Evolutionary conservation across 2,888 invertebrate genomes (phyloP).

Genomic region (Drosophila histrio): DNA sequence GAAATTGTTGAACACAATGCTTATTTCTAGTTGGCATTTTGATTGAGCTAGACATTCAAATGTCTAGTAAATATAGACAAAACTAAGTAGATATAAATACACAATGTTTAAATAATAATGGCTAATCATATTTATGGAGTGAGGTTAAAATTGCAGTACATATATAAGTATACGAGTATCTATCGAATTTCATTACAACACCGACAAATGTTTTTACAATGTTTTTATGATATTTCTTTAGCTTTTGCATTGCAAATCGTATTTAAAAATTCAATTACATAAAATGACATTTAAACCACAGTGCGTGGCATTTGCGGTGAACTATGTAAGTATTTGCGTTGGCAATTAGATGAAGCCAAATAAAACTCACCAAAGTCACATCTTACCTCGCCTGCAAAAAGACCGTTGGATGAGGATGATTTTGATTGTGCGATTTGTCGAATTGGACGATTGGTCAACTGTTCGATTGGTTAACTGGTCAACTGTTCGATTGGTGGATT

Average conservation of each 20-base stretch:
- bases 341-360: constrained; percentile 14
- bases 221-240: too few species aligned
- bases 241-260: too few species aligned
- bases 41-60: background rate
- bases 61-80: background rate
- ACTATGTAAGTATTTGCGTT: constrained; percentile 2
- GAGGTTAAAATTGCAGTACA: too few species aligned
- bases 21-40: too few species aligned
- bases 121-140: too few species aligned
- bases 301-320: constrained; percentile 1
- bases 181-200: too few species aligned
- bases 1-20: background rate
- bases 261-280: background rate
- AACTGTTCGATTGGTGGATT: background rate
- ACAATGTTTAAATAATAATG: background rate
- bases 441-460: constrained; percentile 4
- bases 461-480: constrained; percentile 13
- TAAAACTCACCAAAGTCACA: background rate
- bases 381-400: background rate
- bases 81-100: too few species aligned
- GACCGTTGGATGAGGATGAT: constrained; percentile 38
- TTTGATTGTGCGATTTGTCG: constrained; percentile 27
- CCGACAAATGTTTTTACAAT: too few species aligned
- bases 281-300: background rate
- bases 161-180: too few species aligned